Percentiles rank a stretch among this genome's conserved stretches.
These are phyloP conservation scores for Crypturellus undulatus DNA, from an alignment of 2,113 vertebrate genomes.

Conservation along the genomic window DNA sequence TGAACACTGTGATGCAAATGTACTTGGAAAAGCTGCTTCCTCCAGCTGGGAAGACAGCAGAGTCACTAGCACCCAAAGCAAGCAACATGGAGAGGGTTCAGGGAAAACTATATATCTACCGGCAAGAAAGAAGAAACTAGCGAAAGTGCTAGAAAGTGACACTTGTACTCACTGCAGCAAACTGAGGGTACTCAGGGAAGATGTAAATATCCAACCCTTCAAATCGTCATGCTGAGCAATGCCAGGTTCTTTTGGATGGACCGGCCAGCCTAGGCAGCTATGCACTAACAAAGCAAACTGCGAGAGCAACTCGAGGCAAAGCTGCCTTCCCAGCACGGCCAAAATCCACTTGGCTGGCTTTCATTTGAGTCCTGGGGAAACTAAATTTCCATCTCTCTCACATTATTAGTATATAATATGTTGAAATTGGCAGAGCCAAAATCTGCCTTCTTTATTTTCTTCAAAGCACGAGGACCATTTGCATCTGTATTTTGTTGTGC, in stretches of 20 bases:
- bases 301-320: background rate
- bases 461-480: accelerated
- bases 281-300: background rate
- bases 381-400: accelerated
- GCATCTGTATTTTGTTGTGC: accelerated
- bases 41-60: accelerated
- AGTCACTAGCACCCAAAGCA: accelerated
- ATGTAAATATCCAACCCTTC: background rate
- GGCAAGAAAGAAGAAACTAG: background rate
- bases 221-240: accelerated
- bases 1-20: background rate
- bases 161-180: background rate
- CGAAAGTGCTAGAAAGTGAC: background rate
- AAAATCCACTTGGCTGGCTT: accelerated
- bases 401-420: accelerated
- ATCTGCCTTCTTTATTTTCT: accelerated
- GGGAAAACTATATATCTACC: background rate
- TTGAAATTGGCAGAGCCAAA: accelerated
- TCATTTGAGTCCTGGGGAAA: accelerated
- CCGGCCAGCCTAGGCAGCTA: background rate
- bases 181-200: accelerated
- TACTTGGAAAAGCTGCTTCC: accelerated
- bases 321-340: accelerated
- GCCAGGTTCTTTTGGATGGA: accelerated
- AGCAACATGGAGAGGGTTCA: background rate